These are phyloP conservation scores for Deroptyus accipitrinus DNA, from an alignment of 2,113 vertebrate species.

Conservation along the genomic window DNA sequence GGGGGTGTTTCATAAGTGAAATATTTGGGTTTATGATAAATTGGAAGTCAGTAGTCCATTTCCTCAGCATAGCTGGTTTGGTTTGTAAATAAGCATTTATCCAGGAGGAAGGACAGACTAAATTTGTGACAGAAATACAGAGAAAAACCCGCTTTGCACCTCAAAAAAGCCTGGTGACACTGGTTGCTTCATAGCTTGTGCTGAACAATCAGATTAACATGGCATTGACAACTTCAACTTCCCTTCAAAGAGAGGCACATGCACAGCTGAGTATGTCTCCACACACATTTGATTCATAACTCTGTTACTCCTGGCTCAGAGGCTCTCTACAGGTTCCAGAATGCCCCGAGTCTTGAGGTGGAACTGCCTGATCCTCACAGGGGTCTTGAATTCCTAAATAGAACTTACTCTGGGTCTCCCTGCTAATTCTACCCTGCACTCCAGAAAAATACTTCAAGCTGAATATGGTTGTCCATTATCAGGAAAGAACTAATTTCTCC, in stretches of 20 bases:
- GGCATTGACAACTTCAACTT: neutral
- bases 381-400: fast-evolving
- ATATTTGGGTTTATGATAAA: neutral
- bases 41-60: neutral
- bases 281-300: neutral
- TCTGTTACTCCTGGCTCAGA: neutral
- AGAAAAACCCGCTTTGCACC: neutral
- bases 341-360: neutral
- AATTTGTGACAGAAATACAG: neutral
- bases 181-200: neutral
- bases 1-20: neutral
- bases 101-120: neutral
- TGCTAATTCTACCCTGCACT: neutral
- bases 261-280: neutral
- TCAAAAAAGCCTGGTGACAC: neutral
- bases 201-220: neutral
- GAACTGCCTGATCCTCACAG: neutral
- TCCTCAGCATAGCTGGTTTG: neutral
- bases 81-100: neutral
- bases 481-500: neutral
- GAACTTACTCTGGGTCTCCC: neutral
- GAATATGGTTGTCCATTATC: neutral
- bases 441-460: neutral
- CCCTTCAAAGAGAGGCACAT: neutral
- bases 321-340: neutral